Conservation (phyloP, 2,797 vertebrate species). For the Lepidocolaptes lacrymiger region DNA sequence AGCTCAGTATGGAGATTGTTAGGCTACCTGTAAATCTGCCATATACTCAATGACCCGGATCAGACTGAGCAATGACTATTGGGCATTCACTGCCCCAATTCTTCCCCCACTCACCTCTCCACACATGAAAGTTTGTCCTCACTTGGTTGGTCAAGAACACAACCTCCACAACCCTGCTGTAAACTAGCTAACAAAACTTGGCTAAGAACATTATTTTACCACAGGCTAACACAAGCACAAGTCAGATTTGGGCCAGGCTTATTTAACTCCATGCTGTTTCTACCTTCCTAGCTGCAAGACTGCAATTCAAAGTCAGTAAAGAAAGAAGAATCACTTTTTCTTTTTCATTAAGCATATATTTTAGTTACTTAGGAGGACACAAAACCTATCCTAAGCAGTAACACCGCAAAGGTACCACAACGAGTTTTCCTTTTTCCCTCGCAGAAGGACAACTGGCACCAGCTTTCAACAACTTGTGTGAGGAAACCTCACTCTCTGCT, state of each 20-base stretch:
- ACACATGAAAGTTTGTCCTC: background rate
- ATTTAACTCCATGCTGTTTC: background rate
- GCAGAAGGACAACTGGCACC: background rate
- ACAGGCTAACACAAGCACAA: background rate
- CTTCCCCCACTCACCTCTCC: background rate
- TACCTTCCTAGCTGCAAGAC: background rate
- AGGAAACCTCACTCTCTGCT: background rate
- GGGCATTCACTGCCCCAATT: background rate
- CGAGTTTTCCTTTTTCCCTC: background rate
- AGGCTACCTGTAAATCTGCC: background rate
- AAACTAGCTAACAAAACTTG: background rate
- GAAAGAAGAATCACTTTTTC: background rate
- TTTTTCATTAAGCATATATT: background rate
- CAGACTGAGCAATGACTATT: background rate
- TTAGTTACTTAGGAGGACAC: background rate
- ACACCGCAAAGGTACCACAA: background rate
- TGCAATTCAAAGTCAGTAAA: background rate
- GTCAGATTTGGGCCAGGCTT: background rate
- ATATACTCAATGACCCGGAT: background rate
- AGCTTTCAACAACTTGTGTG: background rate
- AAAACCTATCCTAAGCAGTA: background rate
- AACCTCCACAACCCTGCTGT: accelerated
- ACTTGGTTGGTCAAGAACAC: background rate
- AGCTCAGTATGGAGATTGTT: background rate
- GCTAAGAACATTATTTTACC: background rate